Percentiles rank a stretch among this genome's conserved stretches.
Conservation (phyloP, 2,888 invertebrate genomes). For the Andricus quercusramuli region DNA sequence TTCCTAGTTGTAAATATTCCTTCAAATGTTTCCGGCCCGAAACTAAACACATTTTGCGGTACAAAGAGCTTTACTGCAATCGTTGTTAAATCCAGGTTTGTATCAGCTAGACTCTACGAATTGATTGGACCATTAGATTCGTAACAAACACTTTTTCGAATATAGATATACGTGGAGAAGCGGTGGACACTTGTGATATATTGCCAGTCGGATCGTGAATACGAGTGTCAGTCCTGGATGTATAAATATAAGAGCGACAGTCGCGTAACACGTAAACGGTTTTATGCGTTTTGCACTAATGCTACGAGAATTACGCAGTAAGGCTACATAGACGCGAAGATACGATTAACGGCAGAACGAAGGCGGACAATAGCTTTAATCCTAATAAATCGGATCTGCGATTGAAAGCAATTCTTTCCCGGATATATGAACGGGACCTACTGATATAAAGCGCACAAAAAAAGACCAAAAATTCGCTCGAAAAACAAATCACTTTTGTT, state of each 20-base stretch:
- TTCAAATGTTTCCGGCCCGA: neutral
- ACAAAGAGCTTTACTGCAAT: neutral
- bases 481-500: slow-evolving; percentile 20
- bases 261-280: slow-evolving; percentile 45
- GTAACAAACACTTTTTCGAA: neutral
- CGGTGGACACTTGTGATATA: neutral
- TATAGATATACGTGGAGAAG: neutral
- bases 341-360: slow-evolving; percentile 35
- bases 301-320: slow-evolving; percentile 52
- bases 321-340: slow-evolving; percentile 44
- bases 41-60: neutral
- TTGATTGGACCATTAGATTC: neutral
- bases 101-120: neutral
- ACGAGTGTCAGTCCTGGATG: neutral
- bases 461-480: slow-evolving; percentile 2
- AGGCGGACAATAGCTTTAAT: slow-evolving; percentile 35
- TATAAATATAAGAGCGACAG: slow-evolving; percentile 36
- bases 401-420: slow-evolving; percentile 33
- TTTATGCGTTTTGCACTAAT: slow-evolving; percentile 51
- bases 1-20: neutral
- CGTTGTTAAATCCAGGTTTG: neutral
- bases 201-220: neutral
- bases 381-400: slow-evolving; percentile 39
- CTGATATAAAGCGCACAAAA: slow-evolving; percentile 2
- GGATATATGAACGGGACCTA: neutral